These are phyloP conservation scores for Cynodonichthys magdalenae DNA, from an alignment of 2,797 vertebrate species.

Conservation along the genomic window DNA sequence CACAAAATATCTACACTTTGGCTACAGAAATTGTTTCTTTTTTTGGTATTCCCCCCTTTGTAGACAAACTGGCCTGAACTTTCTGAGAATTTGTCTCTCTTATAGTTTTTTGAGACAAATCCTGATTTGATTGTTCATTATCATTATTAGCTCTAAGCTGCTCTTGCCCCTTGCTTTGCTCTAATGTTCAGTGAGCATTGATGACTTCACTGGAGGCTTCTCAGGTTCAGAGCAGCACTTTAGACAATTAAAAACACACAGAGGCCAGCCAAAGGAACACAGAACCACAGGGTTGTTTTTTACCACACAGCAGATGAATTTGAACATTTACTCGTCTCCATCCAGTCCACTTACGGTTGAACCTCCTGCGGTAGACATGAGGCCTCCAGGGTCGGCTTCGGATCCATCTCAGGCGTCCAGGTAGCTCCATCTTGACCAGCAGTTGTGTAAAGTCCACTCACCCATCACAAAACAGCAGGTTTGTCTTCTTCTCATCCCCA, in stretches of 20 bases:
- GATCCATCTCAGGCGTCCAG: slow-evolving; percentile 87
- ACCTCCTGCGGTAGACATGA: slow-evolving; percentile 74
- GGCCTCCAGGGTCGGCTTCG: slow-evolving; percentile 85
- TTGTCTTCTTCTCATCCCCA: slow-evolving; percentile 47
- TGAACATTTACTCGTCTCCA: background rate
- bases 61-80: too few species aligned
- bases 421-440: slow-evolving; percentile 86
- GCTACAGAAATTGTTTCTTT: too few species aligned
- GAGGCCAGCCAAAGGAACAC: background rate
- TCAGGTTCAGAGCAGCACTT: slow-evolving; percentile 48
- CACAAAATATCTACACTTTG: too few species aligned
- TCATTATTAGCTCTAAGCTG: too few species aligned
- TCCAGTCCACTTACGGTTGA: slow-evolving; percentile 86
- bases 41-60: too few species aligned
- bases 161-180: background rate
- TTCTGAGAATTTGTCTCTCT: too few species aligned
- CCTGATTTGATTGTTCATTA: too few species aligned
- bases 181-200: background rate
- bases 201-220: slow-evolving; percentile 36
- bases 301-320: background rate
- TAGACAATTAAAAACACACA: slow-evolving; percentile 20
- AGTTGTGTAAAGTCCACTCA: slow-evolving; percentile 39
- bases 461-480: slow-evolving; percentile 43
- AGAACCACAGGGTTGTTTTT: too few species aligned
- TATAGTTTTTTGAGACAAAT: too few species aligned